These are phyloP conservation scores for Corythornis madagascariensis DNA, from an alignment of 2,113 vertebrate species.

Conservation along the genomic window DNA sequence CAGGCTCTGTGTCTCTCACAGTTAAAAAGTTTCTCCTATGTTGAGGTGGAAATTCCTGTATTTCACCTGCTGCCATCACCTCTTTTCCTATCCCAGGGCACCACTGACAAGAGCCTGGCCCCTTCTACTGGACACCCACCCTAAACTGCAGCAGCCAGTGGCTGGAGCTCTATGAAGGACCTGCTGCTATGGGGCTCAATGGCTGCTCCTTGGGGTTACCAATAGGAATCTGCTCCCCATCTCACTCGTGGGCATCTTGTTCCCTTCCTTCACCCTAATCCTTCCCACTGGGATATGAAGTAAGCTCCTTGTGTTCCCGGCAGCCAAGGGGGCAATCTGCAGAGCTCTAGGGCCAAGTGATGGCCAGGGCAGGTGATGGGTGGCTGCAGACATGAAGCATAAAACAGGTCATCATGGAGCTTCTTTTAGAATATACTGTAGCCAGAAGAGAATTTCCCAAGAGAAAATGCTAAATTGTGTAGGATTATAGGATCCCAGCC, in stretches of 20 bases:
- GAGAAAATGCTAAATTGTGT: slow-evolving; percentile 68
- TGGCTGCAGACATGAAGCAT: slow-evolving; percentile 23
- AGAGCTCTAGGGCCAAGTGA: neutral
- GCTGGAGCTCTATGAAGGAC: no score
- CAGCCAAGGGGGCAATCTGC: neutral
- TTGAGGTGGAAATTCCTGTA: no score
- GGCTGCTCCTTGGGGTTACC: no score
- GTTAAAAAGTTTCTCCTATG: no score
- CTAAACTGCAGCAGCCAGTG: no score
- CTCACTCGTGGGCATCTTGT: neutral
- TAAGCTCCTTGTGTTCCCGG: neutral
- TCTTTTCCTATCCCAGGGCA: no score
- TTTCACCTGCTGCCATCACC: no score
- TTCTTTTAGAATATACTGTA: slow-evolving; percentile 67
- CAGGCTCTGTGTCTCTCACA: no score
- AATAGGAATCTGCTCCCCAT: neutral
- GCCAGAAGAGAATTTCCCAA: slow-evolving; percentile 65
- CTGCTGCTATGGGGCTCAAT: no score
- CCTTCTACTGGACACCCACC: no score
- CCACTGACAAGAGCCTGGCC: no score
- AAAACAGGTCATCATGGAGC: slow-evolving; percentile 62
- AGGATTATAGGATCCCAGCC: slow-evolving; percentile 69
- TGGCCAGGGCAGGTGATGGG: neutral
- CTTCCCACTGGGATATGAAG: neutral
- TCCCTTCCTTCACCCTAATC: neutral